Evolutionary conservation across 2,888 invertebrate genomes (phyloP).

Genomic region (Bombylius major): DNA sequence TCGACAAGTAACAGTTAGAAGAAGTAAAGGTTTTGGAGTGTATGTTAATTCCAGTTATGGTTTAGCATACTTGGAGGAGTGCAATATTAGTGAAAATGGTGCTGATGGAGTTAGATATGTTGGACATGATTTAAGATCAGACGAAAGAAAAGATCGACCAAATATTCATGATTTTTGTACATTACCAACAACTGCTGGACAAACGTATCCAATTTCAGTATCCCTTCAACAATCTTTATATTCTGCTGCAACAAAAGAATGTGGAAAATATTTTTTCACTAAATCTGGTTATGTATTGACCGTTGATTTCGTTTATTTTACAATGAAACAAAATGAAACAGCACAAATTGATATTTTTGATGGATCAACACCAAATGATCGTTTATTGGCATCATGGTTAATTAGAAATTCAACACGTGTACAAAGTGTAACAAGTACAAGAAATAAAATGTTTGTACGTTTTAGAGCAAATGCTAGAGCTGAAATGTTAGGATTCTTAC

Average conservation of each 20-base stretch:
- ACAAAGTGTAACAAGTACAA: slow-evolving; percentile 73
- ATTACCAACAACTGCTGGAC: slow-evolving; percentile 66
- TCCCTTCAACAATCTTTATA: slow-evolving; percentile 69
- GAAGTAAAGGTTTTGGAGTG: slow-evolving; percentile 78
- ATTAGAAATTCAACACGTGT: slow-evolving; percentile 78
- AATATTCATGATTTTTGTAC: slow-evolving; percentile 77
- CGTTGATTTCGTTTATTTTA: slow-evolving; percentile 69
- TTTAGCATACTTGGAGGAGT: slow-evolving; percentile 62
- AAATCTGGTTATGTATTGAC: slow-evolving; percentile 69
- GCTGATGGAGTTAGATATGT: slow-evolving; percentile 84
- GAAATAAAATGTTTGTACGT: slow-evolving; percentile 65
- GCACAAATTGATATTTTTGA: slow-evolving; percentile 67
- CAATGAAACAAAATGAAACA: slow-evolving; percentile 61
- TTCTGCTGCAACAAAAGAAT: slow-evolving; percentile 54
- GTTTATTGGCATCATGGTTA: slow-evolving; percentile 54
- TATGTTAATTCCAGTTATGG: slow-evolving; percentile 84
- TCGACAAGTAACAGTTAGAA: slow-evolving; percentile 67
- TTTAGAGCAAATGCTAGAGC: slow-evolving; percentile 62
- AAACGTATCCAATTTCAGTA: slow-evolving; percentile 76
- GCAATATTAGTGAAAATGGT: slow-evolving; percentile 69
- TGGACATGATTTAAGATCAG: slow-evolving; percentile 64
- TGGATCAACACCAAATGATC: slow-evolving; percentile 57
- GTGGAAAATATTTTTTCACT: slow-evolving; percentile 69
- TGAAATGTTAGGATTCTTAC: slow-evolving; percentile 63
- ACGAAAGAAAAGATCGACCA: slow-evolving; percentile 59